Percentiles rank a stretch among this genome's conserved stretches.
Evolutionary conservation across 2,888 invertebrate species (phyloP).

Genomic region (Melitaea athalia): DNA sequence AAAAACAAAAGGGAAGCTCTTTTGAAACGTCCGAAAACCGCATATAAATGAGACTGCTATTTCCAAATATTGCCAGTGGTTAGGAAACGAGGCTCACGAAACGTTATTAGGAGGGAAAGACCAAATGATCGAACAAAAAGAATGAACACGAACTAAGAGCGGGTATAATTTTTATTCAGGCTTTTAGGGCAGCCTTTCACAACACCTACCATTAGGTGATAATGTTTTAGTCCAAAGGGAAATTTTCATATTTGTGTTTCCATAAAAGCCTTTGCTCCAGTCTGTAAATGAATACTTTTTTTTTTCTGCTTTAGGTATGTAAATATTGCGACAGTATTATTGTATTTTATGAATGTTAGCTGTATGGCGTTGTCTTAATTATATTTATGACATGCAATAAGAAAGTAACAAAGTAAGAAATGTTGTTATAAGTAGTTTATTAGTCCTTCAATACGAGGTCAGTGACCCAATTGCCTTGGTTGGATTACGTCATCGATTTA

Average conservation of each 20-base stretch:
- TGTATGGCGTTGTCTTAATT: not conserved
- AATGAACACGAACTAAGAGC: not conserved
- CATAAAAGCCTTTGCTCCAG: not conserved
- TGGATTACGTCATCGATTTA: no score
- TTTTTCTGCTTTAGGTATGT: not conserved
- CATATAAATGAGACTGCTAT: not conserved
- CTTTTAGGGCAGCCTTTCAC: conserved; percentile 7
- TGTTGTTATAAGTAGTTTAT: no score
- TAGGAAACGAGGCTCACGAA: no score
- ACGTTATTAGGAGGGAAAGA: not conserved
- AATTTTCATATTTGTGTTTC: conserved; percentile 1
- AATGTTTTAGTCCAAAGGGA: conserved; percentile 12
- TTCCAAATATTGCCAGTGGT: not conserved
- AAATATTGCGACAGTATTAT: not conserved
- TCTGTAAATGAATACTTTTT: not conserved
- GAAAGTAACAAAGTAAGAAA: no score
- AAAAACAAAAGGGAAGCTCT: not conserved
- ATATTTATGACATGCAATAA: no score
- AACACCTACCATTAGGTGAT: not conserved
- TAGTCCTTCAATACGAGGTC: no score
- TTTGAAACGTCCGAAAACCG: not conserved
- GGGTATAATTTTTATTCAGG: not conserved
- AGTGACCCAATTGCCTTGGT: no score
- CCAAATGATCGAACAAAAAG: not conserved
- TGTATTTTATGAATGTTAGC: not conserved